Evolutionary conservation across 2,797 vertebrate genomes (phyloP).

Genomic region (Leptoclinus maculatus): DNA sequence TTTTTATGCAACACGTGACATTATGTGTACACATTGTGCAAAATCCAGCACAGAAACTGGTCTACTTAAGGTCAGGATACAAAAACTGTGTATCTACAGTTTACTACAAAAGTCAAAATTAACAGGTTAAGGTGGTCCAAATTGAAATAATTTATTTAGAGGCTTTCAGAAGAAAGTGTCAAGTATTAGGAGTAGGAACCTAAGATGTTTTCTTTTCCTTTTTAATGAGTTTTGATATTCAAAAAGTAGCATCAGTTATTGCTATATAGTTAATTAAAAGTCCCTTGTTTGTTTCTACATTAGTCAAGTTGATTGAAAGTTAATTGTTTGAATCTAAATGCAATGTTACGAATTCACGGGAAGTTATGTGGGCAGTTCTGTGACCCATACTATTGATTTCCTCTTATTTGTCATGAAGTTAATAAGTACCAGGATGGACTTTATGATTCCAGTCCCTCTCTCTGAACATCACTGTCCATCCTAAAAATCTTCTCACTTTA

Average conservation of each 20-base stretch:
- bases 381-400: slow-evolving; percentile 56
- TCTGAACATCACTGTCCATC: neutral
- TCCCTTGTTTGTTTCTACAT: neutral
- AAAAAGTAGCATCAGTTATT: neutral
- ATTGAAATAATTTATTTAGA: neutral
- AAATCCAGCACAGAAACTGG: slow-evolving; percentile 1
- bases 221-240: neutral
- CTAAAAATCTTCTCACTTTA: slow-evolving; percentile 13
- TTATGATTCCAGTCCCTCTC: slow-evolving; percentile 11
- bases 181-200: neutral
- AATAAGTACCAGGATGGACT: slow-evolving; percentile 64
- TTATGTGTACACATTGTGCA: slow-evolving; percentile 9
- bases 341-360: too few relatives aligned
- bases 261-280: neutral
- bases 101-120: neutral
- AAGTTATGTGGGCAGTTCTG: neutral
- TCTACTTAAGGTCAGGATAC: slow-evolving; percentile 1
- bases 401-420: slow-evolving; percentile 59
- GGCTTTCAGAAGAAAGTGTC: neutral
- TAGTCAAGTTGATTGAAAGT: neutral
- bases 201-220: neutral
- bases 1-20: slow-evolving; percentile 29
- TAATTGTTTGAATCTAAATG: neutral
- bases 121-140: neutral
- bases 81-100: neutral